Percentiles rank a stretch among this genome's conserved stretches.
These are phyloP conservation scores for Halichoeres trimaculatus DNA, from an alignment of 2,113 vertebrate genomes.

Conservation along the genomic window DNA sequence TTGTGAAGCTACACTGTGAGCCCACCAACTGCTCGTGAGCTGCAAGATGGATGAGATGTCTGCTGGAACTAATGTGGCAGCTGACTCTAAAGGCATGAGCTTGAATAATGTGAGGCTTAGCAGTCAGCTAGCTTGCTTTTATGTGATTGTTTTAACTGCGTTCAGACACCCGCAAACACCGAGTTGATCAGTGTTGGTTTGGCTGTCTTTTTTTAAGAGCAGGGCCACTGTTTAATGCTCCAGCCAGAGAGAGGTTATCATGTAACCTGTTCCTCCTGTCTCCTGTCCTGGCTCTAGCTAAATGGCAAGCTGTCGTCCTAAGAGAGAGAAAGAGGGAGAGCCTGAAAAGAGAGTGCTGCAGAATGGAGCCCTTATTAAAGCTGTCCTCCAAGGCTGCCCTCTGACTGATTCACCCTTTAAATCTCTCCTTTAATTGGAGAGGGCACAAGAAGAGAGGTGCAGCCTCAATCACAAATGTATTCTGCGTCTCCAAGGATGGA, in stretches of 20 bases:
- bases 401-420: constrained; percentile 80
- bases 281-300: constrained; percentile 61
- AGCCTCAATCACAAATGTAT: constrained; percentile 67
- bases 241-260: constrained; percentile 59
- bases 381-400: constrained; percentile 78
- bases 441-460: constrained; percentile 71
- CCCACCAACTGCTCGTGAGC: constrained; percentile 36
- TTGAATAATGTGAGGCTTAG: constrained; percentile 48
- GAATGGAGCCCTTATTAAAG: constrained; percentile 78
- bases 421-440: constrained; percentile 84
- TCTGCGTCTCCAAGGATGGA: constrained; percentile 44
- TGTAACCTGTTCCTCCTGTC: constrained; percentile 62
- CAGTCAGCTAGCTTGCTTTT: constrained; percentile 40
- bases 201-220: constrained; percentile 53
- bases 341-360: constrained; percentile 56
- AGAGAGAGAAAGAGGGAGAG: constrained; percentile 49
- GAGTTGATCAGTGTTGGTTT: constrained; percentile 58
- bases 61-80: constrained; percentile 72
- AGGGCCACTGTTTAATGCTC: constrained; percentile 56
- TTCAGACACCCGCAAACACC: constrained; percentile 34
- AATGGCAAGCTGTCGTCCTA: constrained; percentile 64
- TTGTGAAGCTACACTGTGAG: constrained; percentile 41
- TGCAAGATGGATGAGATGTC: constrained; percentile 59
- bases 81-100: constrained; percentile 48
- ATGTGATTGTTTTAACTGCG: constrained; percentile 49